A percentile compares a stretch with the other conserved stretches of the same genome.
Evolutionary conservation across 1,140 invertebrate species (phyloP).

Genomic region (Samia ricini): DNA sequence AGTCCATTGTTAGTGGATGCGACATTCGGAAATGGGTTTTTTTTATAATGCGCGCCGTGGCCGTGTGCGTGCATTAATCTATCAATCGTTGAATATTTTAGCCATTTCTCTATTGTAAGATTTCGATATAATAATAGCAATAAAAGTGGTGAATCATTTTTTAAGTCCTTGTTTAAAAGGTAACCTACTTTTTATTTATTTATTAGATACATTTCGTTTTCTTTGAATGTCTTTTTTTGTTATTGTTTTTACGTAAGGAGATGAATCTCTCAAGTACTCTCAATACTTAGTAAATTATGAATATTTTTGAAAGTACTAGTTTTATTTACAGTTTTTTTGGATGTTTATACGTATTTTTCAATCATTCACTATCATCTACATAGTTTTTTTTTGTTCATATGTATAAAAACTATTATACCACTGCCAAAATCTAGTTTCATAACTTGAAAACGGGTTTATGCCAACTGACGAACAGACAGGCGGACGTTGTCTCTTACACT

Average conservation of each 20-base stretch:
- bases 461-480: too few relatives aligned
- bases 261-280: too few relatives aligned
- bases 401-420: too few relatives aligned
- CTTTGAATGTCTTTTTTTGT: background rate
- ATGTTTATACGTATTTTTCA: too few relatives aligned
- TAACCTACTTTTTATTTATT: constrained; percentile 17
- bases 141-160: constrained; percentile 25
- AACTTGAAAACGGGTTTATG: too few relatives aligned
- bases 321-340: too few relatives aligned
- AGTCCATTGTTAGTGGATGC: constrained; percentile 39
- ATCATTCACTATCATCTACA: too few relatives aligned
- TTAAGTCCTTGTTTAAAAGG: constrained; percentile 5
- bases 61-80: constrained; percentile 39
- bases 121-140: constrained; percentile 10
- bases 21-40: constrained; percentile 64
- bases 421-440: too few relatives aligned
- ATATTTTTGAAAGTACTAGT: too few relatives aligned
- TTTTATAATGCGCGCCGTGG: constrained; percentile 47
- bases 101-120: constrained; percentile 22
- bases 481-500: too few relatives aligned
- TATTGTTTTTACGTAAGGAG: background rate
- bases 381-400: too few relatives aligned
- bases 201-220: background rate
- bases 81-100: constrained; percentile 29
- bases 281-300: too few relatives aligned